These are phyloP conservation scores for Hydrochoerus hydrochaeris DNA, from an alignment of 2,113 vertebrate species.

Conservation along the genomic window DNA sequence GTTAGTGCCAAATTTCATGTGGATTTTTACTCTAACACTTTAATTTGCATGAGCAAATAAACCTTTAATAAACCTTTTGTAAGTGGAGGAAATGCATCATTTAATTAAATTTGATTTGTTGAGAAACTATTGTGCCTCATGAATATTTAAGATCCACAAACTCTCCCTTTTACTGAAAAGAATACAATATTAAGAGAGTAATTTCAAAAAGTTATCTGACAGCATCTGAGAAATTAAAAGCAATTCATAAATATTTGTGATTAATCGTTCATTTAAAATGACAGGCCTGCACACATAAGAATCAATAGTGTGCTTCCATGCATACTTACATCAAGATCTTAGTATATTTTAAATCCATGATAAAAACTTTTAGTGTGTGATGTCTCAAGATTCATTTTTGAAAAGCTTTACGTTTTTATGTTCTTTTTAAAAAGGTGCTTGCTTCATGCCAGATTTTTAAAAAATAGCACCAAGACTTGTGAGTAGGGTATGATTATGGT, in stretches of 20 bases:
- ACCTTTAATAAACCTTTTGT: slow-evolving; percentile 89
- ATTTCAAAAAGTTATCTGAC: slow-evolving; percentile 65
- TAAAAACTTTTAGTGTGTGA: neutral
- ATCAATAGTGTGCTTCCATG: neutral
- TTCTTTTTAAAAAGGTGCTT: neutral
- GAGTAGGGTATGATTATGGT: neutral
- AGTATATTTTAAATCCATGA: neutral
- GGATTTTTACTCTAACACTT: slow-evolving; percentile 88
- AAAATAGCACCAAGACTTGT: neutral
- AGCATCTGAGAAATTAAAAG: neutral
- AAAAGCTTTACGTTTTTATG: neutral
- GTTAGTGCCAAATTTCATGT: slow-evolving; percentile 87
- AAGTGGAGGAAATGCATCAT: slow-evolving; percentile 87
- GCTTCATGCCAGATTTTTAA: neutral
- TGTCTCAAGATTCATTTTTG: neutral
- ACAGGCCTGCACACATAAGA: neutral
- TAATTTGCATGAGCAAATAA: slow-evolving; percentile 90
- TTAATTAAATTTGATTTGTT: slow-evolving; percentile 89
- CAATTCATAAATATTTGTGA: slow-evolving; percentile 33
- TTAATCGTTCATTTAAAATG: slow-evolving; percentile 1
- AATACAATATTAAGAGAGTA: slow-evolving; percentile 49
- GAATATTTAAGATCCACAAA: slow-evolving; percentile 85
- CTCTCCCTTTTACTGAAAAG: slow-evolving; percentile 75
- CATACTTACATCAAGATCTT: neutral
- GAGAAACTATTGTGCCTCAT: slow-evolving; percentile 84